Evolutionary conservation across 2,113 vertebrate genomes (phyloP).

Genomic region (Stigmatopora nigra): DNA sequence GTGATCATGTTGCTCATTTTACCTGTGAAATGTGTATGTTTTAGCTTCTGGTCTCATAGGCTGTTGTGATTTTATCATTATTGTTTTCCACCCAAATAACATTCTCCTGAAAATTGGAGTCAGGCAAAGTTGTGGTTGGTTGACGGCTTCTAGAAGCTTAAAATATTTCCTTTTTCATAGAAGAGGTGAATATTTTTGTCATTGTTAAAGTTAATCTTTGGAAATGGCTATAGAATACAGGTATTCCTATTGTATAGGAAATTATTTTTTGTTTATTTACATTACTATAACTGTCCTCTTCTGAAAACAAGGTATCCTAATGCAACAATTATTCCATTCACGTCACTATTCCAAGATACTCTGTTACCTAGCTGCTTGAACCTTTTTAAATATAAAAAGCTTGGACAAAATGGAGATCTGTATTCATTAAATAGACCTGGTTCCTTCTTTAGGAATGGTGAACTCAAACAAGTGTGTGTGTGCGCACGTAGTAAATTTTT

Average conservation of each 20-base stretch:
- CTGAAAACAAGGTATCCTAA: background rate
- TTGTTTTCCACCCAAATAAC: no score
- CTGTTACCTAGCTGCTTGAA: background rate
- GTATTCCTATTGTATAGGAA: no score
- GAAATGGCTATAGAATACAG: no score
- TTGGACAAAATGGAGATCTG: background rate
- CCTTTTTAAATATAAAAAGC: background rate
- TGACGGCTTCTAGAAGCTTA: no score
- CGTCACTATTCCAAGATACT: background rate
- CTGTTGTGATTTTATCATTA: background rate
- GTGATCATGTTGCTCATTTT: background rate
- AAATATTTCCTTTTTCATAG: no score
- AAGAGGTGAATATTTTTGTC: no score
- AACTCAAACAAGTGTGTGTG: background rate
- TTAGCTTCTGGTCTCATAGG: background rate
- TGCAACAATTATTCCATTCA: background rate
- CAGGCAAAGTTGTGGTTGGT: no score
- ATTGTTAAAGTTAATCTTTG: no score
- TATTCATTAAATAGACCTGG: background rate
- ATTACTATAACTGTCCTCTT: background rate
- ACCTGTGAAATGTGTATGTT: background rate
- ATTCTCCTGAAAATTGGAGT: no score
- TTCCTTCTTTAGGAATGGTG: background rate
- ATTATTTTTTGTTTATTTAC: no score
- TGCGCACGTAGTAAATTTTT: slow-evolving; percentile 52